A percentile compares a stretch with the other conserved stretches of the same genome.
Evolutionary conservation across 1,140 invertebrate species (phyloP).

Genomic region (Drosophila kurseongensis): DNA sequence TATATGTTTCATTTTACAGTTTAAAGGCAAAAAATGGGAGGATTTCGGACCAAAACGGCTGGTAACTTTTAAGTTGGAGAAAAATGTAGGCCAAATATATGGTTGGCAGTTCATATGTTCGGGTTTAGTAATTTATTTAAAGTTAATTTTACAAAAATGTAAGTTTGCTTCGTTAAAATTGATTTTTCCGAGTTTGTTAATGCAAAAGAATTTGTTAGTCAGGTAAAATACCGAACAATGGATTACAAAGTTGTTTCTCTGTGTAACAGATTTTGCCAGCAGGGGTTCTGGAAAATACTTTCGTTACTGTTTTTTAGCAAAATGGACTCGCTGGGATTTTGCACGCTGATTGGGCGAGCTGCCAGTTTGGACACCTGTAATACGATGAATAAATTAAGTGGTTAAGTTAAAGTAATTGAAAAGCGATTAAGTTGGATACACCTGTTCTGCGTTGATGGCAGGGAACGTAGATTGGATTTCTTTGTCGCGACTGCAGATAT

Average conservation of each 20-base stretch:
- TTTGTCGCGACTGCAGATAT: slow-evolving; percentile 18
- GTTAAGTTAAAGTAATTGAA: slow-evolving; percentile 78
- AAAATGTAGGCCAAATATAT: too few species aligned
- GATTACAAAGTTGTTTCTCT: not conserved
- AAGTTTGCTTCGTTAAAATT: too few species aligned
- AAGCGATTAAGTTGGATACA: slow-evolving; percentile 66
- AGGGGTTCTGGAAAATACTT: slow-evolving; percentile 12
- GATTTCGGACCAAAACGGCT: not conserved
- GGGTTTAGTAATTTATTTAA: too few species aligned
- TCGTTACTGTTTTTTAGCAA: slow-evolving; percentile 24
- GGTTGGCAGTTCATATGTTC: too few species aligned
- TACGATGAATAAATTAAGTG: slow-evolving; percentile 81
- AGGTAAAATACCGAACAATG: not conserved
- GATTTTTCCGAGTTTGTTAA: too few species aligned
- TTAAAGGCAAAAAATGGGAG: too few species aligned
- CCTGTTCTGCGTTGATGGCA: slow-evolving; percentile 14
- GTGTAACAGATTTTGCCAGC: slow-evolving; percentile 4
- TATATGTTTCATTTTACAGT: not conserved
- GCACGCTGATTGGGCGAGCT: slow-evolving; percentile 58
- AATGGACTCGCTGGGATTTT: slow-evolving; percentile 59
- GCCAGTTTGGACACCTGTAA: slow-evolving; percentile 78
- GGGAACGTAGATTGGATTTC: slow-evolving; percentile 31
- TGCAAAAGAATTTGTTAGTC: not conserved
- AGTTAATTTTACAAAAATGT: too few species aligned
- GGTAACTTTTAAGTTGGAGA: too few species aligned